Conservation (phyloP, 2,113 vertebrate genomes). For the Grammomys surdaster region DNA sequence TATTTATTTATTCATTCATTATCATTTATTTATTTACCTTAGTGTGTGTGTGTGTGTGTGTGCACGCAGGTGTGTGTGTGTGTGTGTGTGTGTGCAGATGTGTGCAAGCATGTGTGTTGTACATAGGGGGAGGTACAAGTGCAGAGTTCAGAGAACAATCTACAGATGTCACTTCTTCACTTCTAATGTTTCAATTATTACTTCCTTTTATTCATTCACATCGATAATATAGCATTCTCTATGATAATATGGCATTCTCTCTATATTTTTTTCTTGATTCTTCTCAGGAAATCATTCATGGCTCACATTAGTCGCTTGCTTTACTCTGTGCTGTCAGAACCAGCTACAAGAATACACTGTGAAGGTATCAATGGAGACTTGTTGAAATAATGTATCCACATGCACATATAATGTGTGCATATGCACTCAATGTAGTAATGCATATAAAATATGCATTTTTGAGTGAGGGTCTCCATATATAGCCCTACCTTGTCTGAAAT, state of each 20-base stretch:
- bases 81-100: not conserved
- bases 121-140: not conserved
- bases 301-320: not conserved
- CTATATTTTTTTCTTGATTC: not conserved
- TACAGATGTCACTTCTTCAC: not conserved
- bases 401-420: not conserved
- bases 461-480: not conserved
- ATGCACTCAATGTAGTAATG: not conserved
- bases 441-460: not conserved
- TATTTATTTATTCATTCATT: not conserved
- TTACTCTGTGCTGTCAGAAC: not conserved
- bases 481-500: not conserved
- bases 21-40: not conserved
- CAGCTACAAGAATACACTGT: not conserved
- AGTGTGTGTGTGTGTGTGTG: too few species aligned
- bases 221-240: not conserved
- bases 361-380: not conserved
- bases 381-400: not conserved
- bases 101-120: not conserved
- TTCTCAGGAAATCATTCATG: not conserved
- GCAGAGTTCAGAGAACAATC: not conserved
- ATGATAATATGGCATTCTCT: not conserved
- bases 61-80: not conserved
- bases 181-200: not conserved
- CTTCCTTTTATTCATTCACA: not conserved